These are phyloP conservation scores for Nomada fabriciana DNA, from an alignment of 2,888 invertebrate genomes.

Conservation along the genomic window DNA sequence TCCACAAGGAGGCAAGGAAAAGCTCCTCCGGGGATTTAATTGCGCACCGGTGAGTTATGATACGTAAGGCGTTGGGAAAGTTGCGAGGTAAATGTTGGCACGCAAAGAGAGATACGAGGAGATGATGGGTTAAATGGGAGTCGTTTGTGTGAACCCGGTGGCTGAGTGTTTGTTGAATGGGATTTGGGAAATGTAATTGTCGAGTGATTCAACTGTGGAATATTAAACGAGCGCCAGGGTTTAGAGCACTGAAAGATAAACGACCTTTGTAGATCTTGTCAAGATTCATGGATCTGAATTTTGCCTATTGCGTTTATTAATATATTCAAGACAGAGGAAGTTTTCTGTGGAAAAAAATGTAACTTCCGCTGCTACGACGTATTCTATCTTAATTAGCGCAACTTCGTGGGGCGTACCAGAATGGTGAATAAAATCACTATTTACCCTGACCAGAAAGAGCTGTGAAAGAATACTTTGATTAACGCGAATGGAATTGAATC, in stretches of 20 bases:
- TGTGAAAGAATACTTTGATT: no score
- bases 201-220: not conserved
- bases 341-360: no score
- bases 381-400: no score
- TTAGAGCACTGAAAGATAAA: not conserved
- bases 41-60: not conserved
- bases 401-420: no score
- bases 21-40: conserved; percentile 7
- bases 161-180: not conserved
- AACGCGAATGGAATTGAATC: no score
- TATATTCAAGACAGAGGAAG: no score
- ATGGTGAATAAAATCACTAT: no score
- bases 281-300: not conserved
- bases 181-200: not conserved
- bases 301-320: not conserved
- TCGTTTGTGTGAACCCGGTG: not conserved
- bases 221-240: not conserved
- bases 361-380: no score
- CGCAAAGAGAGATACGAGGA: conserved; percentile 1
- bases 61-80: not conserved
- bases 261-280: not conserved
- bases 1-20: not conserved
- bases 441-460: no score
- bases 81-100: not conserved
- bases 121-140: not conserved